Conservation (phyloP, 1,140 invertebrate genomes). For the Battus philenor region DNA sequence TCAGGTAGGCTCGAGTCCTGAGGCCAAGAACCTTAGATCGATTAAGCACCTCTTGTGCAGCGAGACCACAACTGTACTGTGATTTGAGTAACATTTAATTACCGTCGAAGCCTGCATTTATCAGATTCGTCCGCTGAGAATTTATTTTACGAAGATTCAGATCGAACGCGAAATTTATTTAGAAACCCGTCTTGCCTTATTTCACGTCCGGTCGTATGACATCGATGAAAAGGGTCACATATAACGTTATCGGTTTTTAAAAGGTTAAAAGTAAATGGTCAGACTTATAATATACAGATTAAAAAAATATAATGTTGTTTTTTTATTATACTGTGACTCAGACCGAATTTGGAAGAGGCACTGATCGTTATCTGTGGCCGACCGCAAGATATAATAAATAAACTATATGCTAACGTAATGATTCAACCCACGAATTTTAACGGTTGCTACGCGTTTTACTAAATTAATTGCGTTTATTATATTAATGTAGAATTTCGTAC, state of each 20-base stretch:
- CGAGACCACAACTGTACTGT: constrained; percentile 9
- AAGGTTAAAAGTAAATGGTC: constrained; percentile 8
- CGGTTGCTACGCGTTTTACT: too few relatives aligned
- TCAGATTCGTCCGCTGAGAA: constrained; percentile 7
- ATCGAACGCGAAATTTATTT: constrained; percentile 7
- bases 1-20: constrained; percentile 8
- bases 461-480: too few relatives aligned
- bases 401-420: too few relatives aligned
- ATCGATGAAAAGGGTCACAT: constrained; percentile 1
- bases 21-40: constrained; percentile 19
- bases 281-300: too few relatives aligned
- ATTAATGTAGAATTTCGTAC: too few relatives aligned
- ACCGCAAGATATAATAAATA: too few relatives aligned
- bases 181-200: neutral
- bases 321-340: too few relatives aligned
- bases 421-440: too few relatives aligned
- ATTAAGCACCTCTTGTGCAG: constrained; percentile 2
- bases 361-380: too few relatives aligned
- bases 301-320: too few relatives aligned
- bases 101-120: constrained; percentile 7
- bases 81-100: constrained; percentile 18
- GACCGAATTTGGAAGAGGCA: too few relatives aligned
- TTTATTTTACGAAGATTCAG: constrained; percentile 10
- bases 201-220: neutral
- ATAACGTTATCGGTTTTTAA: constrained; percentile 2